These are phyloP conservation scores for Cherax destructor DNA, from an alignment of 1,140 invertebrate species.

Conservation along the genomic window DNA sequence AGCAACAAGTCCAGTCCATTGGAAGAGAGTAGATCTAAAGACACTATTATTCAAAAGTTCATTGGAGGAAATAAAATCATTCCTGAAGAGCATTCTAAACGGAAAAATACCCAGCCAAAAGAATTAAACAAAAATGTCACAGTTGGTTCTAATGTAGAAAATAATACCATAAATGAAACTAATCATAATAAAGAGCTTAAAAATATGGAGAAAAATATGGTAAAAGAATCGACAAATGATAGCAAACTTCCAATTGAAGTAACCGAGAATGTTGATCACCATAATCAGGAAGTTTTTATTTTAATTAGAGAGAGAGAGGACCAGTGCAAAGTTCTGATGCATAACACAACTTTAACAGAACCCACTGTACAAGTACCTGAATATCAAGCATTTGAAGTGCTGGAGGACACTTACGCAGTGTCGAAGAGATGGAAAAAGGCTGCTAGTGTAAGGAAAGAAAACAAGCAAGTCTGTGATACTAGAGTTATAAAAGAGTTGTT, in stretches of 20 bases:
- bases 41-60: not conserved
- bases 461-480: constrained; percentile 28
- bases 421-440: not conserved
- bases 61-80: not conserved
- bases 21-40: not conserved
- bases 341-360: not conserved
- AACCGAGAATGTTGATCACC: not conserved
- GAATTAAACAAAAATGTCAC: not conserved
- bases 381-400: not conserved
- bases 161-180: not conserved
- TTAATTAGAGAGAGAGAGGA: not conserved
- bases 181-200: not conserved
- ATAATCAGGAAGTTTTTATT: not conserved
- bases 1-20: constrained; percentile 18
- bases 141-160: not conserved
- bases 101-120: not conserved
- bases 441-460: not conserved
- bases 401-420: too few species aligned
- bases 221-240: not conserved
- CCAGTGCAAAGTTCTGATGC: not conserved
- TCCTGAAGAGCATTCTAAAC: not conserved
- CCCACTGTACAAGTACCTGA: constrained; percentile 8
- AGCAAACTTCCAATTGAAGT: not conserved
- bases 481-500: constrained; percentile 1
- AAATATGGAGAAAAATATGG: not conserved